phyloP scores from a whole-genome alignment of 2,888 invertebrate species.

The Esperia sulphurella region DNA sequence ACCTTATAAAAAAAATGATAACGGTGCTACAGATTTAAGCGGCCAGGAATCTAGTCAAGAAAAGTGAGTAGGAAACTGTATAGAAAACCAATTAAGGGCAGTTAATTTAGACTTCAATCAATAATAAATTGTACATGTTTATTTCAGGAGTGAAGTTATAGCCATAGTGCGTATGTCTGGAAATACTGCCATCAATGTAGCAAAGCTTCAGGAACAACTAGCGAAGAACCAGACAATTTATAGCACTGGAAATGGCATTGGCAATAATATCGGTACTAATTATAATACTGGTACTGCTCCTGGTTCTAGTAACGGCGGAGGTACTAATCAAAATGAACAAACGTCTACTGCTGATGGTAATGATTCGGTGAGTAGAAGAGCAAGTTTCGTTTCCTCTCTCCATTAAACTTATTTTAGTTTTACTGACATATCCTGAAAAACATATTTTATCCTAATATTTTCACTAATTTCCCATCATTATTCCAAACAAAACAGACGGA shows the following conservation, averaged over 20 bases:
- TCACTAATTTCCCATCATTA: too few relatives aligned
- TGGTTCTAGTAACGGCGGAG: slow-evolving; percentile 5
- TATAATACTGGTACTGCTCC: slow-evolving; percentile 13
- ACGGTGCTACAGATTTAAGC: slow-evolving; percentile 74
- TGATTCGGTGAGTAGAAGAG: slow-evolving; percentile 60
- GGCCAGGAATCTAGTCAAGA: slow-evolving; percentile 76
- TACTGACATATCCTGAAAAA: too few relatives aligned
- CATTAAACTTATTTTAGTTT: too few relatives aligned
- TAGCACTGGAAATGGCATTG: slow-evolving; percentile 44
- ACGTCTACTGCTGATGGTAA: slow-evolving; percentile 40
- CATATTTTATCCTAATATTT: too few relatives aligned
- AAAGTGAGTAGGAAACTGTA: slow-evolving; percentile 54
- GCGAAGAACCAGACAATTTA: slow-evolving; percentile 68
- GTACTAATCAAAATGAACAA: slow-evolving; percentile 33
- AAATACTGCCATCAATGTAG: slow-evolving; percentile 84
- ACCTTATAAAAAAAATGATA: slow-evolving; percentile 81
- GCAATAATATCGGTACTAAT: slow-evolving; percentile 21
- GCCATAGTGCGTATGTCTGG: slow-evolving; percentile 84
- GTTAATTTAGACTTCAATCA: not conserved
- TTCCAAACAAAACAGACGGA: too few relatives aligned
- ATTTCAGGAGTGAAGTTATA: slow-evolving; percentile 84
- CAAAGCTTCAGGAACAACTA: slow-evolving; percentile 83
- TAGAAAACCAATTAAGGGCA: too few relatives aligned
- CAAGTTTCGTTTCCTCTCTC: too few relatives aligned
- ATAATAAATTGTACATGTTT: not conserved